phyloP scores from a whole-genome alignment of 2,113 vertebrate genomes.

The Alosa alosa region DNA sequence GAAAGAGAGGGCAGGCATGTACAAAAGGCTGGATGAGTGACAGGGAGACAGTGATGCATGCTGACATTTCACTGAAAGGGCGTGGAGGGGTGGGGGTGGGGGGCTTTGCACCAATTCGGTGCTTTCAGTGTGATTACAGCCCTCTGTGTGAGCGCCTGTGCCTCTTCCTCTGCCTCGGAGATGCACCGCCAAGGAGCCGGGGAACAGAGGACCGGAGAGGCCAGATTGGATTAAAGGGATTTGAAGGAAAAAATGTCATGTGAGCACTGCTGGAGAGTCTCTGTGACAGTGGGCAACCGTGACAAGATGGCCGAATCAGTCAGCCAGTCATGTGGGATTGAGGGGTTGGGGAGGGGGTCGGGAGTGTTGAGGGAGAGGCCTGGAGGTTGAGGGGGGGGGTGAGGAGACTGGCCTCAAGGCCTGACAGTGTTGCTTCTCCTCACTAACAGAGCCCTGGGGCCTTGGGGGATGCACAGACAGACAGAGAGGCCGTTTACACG shows the following conservation, averaged over 20 bases:
- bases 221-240: neutral
- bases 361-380: neutral
- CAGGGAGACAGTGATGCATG: constrained; percentile 51
- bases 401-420: neutral
- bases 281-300: neutral
- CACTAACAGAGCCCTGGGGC: neutral
- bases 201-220: neutral
- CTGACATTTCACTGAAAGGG: constrained; percentile 52
- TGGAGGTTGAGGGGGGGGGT: neutral
- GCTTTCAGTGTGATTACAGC: constrained; percentile 46
- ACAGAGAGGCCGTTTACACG: no score
- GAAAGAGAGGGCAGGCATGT: neutral
- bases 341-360: neutral
- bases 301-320: neutral
- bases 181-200: neutral
- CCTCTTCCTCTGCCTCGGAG: constrained; percentile 24
- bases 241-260: neutral
- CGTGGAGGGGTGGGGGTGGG: neutral
- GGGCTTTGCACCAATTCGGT: constrained; percentile 49
- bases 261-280: neutral
- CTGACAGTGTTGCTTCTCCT: no score
- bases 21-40: neutral
- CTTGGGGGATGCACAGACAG: neutral
- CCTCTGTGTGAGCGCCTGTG: constrained; percentile 22
- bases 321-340: neutral